Evolutionary conservation across 2,113 vertebrate species (phyloP).

Genomic region (Seriola quinqueradiata): DNA sequence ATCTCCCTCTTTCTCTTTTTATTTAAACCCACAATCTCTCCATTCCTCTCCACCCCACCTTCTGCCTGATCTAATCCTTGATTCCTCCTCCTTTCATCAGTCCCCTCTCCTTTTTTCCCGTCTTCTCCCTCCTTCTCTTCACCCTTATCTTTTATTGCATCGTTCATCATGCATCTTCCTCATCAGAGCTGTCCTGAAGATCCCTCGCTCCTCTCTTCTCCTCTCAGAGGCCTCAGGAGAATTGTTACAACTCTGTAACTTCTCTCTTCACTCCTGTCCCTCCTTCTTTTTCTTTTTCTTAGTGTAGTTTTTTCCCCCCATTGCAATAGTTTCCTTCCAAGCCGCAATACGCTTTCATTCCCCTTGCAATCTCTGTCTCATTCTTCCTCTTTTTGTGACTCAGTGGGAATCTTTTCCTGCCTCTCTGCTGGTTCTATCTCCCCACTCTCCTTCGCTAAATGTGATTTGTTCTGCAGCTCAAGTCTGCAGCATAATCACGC

Average conservation of each 20-base stretch:
- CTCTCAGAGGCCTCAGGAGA: slow-evolving; percentile 39
- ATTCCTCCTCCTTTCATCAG: slow-evolving; percentile 49
- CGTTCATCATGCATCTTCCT: slow-evolving; percentile 62
- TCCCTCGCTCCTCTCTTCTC: slow-evolving; percentile 33
- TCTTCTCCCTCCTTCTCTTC: slow-evolving; percentile 28
- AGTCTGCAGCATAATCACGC: slow-evolving; percentile 77
- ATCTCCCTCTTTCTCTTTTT: slow-evolving; percentile 60
- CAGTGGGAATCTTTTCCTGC: slow-evolving; percentile 74
- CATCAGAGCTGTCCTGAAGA: slow-evolving; percentile 58
- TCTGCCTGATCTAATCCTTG: slow-evolving; percentile 59
- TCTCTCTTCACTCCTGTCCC: slow-evolving; percentile 21
- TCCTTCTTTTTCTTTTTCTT: slow-evolving; percentile 41
- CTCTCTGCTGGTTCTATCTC: slow-evolving; percentile 69
- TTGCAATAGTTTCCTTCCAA: slow-evolving; percentile 57
- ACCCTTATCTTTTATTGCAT: slow-evolving; percentile 68
- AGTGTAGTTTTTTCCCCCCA: neutral
- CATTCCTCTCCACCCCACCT: slow-evolving; percentile 58
- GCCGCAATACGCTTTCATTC: slow-evolving; percentile 66
- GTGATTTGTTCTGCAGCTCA: slow-evolving; percentile 86
- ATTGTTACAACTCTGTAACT: slow-evolving; percentile 30
- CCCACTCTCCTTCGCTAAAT: slow-evolving; percentile 76
- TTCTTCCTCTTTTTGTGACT: slow-evolving; percentile 69
- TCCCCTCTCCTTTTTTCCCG: slow-evolving; percentile 16
- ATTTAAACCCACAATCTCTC: slow-evolving; percentile 50
- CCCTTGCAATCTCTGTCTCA: slow-evolving; percentile 58